Evolutionary conservation across 1,140 invertebrate genomes (phyloP).

Genomic region (Melanaphis sacchari): DNA sequence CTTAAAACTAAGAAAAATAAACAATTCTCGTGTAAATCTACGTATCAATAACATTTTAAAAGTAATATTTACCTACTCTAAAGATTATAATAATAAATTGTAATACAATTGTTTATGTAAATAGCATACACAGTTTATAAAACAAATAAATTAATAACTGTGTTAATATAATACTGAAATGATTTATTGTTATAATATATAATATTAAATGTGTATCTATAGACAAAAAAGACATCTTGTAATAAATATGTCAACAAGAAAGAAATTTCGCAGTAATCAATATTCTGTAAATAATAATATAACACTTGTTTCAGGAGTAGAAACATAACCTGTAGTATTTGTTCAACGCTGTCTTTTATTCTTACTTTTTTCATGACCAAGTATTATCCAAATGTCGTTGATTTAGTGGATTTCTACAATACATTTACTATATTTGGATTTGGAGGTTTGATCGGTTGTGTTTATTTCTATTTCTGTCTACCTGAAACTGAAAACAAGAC

Average conservation of each 20-base stretch:
- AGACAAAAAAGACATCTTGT: not conserved
- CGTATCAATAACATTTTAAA: not conserved
- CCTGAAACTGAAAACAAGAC: slow-evolving; percentile 62
- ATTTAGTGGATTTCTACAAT: slow-evolving; percentile 40
- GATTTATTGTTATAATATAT: not conserved
- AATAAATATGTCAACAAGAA: not conserved
- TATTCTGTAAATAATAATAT: not conserved
- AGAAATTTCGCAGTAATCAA: not conserved
- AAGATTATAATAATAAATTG: not conserved
- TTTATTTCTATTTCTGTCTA: slow-evolving; percentile 61
- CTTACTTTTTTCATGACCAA: slow-evolving; percentile 44
- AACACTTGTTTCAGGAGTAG: slow-evolving; percentile 30
- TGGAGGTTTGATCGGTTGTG: slow-evolving; percentile 58
- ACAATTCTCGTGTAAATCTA: not conserved
- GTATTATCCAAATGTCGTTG: not conserved
- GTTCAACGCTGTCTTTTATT: slow-evolving; percentile 24
- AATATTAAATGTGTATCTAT: not conserved
- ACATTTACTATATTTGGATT: slow-evolving; percentile 51
- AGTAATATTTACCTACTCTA: not conserved
- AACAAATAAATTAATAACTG: not conserved
- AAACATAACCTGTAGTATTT: slow-evolving; percentile 44
- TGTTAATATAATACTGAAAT: not conserved
- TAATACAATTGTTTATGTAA: not conserved
- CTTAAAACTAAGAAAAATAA: not conserved
- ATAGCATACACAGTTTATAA: not conserved